Evolutionary conservation across 1,140 invertebrate genomes (phyloP).

Genomic region (Eurosta solidaginis): DNA sequence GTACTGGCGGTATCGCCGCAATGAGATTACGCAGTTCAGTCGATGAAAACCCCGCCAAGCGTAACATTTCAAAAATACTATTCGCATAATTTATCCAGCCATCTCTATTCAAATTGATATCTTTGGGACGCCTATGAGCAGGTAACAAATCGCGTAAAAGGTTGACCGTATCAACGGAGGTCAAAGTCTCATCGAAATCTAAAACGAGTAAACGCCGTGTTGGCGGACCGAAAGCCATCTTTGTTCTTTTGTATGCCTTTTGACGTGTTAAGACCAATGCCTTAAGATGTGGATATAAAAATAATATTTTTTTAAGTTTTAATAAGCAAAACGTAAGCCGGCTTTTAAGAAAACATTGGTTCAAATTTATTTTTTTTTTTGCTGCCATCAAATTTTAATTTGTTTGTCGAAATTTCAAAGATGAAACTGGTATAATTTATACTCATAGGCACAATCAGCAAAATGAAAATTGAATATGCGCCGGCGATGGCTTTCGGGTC

Average conservation of each 20-base stretch:
- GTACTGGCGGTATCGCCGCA: conserved; percentile 64
- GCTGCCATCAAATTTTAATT: no score
- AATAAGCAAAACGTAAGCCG: no score
- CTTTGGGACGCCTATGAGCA: background rate
- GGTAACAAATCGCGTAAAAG: background rate
- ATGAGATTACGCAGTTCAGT: background rate
- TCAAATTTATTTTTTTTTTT: no score
- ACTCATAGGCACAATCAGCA: no score
- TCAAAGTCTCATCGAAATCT: background rate
- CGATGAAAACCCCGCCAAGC: background rate
- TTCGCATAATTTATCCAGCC: background rate
- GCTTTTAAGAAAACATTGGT: no score
- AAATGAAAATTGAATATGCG: no score
- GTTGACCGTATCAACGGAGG: background rate
- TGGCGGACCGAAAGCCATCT: conserved; percentile 9
- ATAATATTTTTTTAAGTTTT: no score
- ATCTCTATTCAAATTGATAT: background rate
- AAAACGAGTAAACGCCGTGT: background rate
- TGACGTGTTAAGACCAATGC: background rate
- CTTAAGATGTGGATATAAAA: no score
- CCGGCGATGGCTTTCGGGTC: no score
- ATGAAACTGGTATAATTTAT: no score
- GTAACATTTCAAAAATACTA: background rate
- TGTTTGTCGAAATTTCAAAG: no score
- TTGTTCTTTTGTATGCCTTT: conserved; percentile 9